These are phyloP conservation scores for Diarsia rubi DNA, from an alignment of 2,888 invertebrate species.

Conservation along the genomic window DNA sequence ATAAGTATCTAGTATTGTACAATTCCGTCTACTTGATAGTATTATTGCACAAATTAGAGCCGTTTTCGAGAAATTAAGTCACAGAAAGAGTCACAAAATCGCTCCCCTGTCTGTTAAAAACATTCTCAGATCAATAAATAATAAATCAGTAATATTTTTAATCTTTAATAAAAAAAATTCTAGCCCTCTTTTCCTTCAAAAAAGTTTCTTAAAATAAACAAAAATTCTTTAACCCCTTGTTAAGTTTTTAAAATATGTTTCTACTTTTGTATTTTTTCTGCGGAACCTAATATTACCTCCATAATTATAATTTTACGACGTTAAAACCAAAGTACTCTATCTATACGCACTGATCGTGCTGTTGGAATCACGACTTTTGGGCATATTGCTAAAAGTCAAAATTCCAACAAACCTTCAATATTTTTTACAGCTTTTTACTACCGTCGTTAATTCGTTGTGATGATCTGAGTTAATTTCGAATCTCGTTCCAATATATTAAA, in stretches of 20 bases:
- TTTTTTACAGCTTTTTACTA: background rate
- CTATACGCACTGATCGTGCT: too few species aligned
- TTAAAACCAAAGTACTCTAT: too few species aligned
- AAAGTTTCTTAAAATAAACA: background rate
- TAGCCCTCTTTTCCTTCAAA: background rate
- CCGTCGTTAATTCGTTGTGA: constrained; percentile 20
- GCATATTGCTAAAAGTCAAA: background rate
- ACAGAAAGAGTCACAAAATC: constrained; percentile 59
- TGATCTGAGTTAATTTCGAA: constrained; percentile 68
- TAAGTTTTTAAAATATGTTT: background rate
- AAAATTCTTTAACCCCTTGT: background rate
- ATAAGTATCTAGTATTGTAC: constrained; percentile 43
- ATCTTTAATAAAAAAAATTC: background rate
- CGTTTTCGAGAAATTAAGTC: constrained; percentile 5
- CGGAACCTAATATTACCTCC: constrained; percentile 28
- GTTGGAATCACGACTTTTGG: background rate
- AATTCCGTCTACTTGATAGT: constrained; percentile 52
- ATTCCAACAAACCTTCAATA: background rate
- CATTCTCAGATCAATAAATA: constrained; percentile 54
- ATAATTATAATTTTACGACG: constrained; percentile 18
- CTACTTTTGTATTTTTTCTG: background rate
- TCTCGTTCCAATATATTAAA: constrained; percentile 59
- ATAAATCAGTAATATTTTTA: background rate
- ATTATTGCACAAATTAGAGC: constrained; percentile 21
- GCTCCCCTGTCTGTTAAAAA: constrained; percentile 54